phyloP scores from a whole-genome alignment of 2,113 vertebrate species.

The Dicerorhinus sumatrensis region DNA sequence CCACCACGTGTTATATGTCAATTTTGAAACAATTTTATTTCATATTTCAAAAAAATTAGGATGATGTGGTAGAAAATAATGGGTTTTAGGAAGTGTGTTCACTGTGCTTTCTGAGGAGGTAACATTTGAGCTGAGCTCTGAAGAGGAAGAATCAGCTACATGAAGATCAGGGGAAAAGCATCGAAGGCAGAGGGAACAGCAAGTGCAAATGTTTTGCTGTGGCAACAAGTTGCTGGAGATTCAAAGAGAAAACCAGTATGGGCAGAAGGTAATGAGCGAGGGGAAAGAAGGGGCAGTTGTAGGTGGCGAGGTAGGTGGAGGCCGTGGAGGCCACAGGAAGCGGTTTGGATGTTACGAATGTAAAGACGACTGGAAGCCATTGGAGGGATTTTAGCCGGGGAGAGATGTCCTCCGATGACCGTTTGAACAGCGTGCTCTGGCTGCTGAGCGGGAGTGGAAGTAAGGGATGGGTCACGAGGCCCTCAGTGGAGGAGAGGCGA shows the following conservation, averaged over 20 bases:
- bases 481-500: background rate
- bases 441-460: too few relatives aligned
- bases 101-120: background rate
- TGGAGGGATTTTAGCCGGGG: background rate
- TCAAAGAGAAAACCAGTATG: background rate
- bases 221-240: background rate
- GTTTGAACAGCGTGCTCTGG: accelerated
- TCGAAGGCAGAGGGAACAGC: too few relatives aligned
- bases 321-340: background rate
- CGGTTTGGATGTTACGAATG: background rate
- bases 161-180: background rate
- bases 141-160: too few relatives aligned
- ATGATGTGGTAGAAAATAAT: background rate
- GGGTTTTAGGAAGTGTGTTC: background rate
- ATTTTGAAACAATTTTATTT: background rate
- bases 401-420: background rate
- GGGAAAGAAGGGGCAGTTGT: background rate
- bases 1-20: background rate
- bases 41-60: background rate
- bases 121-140: background rate
- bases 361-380: background rate
- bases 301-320: background rate
- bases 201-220: background rate
- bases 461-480: accelerated
- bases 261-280: background rate